These are phyloP conservation scores for Phaenicophaeus curvirostris DNA, from an alignment of 2,797 vertebrate genomes.

Conservation along the genomic window DNA sequence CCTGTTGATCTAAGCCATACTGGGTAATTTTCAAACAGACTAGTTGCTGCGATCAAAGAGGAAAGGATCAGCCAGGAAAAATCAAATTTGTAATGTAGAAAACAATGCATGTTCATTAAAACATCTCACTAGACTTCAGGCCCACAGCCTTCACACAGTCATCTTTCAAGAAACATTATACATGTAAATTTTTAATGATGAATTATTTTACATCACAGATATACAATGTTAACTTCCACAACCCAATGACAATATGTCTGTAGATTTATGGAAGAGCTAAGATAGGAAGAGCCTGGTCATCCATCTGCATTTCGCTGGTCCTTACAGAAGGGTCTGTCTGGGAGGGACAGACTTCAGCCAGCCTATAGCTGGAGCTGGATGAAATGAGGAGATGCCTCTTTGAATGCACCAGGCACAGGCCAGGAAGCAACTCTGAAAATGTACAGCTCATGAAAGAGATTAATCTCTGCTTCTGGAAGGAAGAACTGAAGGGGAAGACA, in stretches of 20 bases:
- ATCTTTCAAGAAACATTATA: neutral
- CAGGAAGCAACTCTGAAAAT: no score
- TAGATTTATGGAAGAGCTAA: neutral
- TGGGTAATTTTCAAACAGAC: neutral
- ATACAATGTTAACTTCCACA: neutral
- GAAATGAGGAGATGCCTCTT: neutral
- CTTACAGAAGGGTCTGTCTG: neutral
- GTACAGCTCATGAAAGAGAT: no score
- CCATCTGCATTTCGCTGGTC: neutral
- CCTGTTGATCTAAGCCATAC: neutral
- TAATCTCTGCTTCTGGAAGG: no score
- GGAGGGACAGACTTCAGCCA: neutral
- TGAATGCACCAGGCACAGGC: neutral
- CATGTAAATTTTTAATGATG: neutral
- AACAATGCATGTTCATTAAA: neutral
- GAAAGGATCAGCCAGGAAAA: neutral
- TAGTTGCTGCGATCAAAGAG: neutral
- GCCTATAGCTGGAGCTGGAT: neutral
- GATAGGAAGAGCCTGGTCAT: accelerated
- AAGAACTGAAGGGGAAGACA: no score
- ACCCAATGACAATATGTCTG: neutral
- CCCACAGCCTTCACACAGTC: neutral
- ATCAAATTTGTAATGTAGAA: neutral
- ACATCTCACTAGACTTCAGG: neutral
- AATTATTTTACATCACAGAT: neutral